Evolutionary conservation across 1,140 invertebrate genomes (phyloP), one percentile per base, ranked within the genome.

Genomic region (Macrosteles quadrilineatus): DNA sequence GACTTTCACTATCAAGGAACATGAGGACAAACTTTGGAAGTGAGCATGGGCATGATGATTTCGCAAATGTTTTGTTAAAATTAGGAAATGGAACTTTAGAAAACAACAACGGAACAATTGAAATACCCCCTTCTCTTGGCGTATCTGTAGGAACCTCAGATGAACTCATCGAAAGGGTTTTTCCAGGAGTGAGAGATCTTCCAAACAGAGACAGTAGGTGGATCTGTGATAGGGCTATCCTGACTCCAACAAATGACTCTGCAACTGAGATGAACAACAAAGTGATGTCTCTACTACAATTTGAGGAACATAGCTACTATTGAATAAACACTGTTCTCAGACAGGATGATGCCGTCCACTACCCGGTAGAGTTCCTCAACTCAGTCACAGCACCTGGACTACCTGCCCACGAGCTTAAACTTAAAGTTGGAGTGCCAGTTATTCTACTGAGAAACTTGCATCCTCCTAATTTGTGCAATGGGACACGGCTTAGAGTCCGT

Each of bases 361-460:
- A 80, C 69, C 78, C 78, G 55, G 73, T 73, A 21, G 78, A 81
- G 74, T 78, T 81, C 77, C 73, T 81, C 27, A 78, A 81, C 75
- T 76, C 77, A 55, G 68, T 80, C n/a, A 69, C 78, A 71, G 73
- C 69, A 47, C 72, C 76, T 67, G 78, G 78, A 68, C 71, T 82
- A 66, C 77, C 77, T 74, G 67, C 76, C 31, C 78, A 81, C 63
- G 74, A 73, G 2, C 63, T 74, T 12, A 40, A 12, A 25, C 69
- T 73, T 62, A 74, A 83, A 76, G 73, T 81, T 73, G 78, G 80
- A 50, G 73, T 74, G 11, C 75, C 76, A 36, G 78, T 84, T 21
- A 82, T 85, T 50, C 71, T 85, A 67, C 71, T 83, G 14, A 71
- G 80, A 74, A 83, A 84, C 72, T 64, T 80, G 69, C 77, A 79